phyloP scores from a whole-genome alignment of 2,113 vertebrate genomes.

The Anolis carolinensis region DNA sequence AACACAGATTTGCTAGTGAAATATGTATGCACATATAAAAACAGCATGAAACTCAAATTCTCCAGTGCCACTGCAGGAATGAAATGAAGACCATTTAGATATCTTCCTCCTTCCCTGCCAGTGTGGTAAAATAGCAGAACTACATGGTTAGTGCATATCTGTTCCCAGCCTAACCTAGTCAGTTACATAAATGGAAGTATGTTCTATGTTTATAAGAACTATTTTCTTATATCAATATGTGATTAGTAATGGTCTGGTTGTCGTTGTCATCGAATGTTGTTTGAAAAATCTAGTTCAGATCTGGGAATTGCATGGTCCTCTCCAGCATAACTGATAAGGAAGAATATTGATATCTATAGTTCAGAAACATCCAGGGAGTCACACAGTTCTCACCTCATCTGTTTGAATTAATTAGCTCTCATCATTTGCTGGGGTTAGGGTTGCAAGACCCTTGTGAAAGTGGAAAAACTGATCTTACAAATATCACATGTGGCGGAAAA shows the following conservation, averaged over 20 bases:
- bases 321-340: constrained; percentile 1
- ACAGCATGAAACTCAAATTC: constrained; percentile 62
- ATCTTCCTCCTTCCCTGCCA: constrained; percentile 54
- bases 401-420: too few relatives aligned
- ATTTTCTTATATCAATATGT: constrained; percentile 39
- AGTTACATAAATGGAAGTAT: constrained; percentile 52
- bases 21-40: constrained; percentile 67
- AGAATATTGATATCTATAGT: background rate
- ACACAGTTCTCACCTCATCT: background rate
- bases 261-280: constrained; percentile 41
- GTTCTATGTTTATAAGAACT: constrained; percentile 69
- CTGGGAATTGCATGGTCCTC: too few relatives aligned
- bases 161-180: background rate
- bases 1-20: constrained; percentile 52
- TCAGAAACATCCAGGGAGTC: too few relatives aligned
- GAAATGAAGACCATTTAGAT: constrained; percentile 60
- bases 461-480: too few relatives aligned
- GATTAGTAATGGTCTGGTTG: constrained; percentile 36
- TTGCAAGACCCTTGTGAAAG: too few relatives aligned
- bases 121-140: background rate
- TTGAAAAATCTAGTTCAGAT: constrained; percentile 64
- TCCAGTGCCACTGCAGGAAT: constrained; percentile 73
- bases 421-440: too few relatives aligned
- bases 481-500: too few relatives aligned
- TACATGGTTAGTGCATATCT: constrained; percentile 10